A percentile compares a stretch with the other conserved stretches of the same genome.
Evolutionary conservation across 2,888 invertebrate genomes (phyloP).

Genomic region (Zaprionus bogoriensis): DNA sequence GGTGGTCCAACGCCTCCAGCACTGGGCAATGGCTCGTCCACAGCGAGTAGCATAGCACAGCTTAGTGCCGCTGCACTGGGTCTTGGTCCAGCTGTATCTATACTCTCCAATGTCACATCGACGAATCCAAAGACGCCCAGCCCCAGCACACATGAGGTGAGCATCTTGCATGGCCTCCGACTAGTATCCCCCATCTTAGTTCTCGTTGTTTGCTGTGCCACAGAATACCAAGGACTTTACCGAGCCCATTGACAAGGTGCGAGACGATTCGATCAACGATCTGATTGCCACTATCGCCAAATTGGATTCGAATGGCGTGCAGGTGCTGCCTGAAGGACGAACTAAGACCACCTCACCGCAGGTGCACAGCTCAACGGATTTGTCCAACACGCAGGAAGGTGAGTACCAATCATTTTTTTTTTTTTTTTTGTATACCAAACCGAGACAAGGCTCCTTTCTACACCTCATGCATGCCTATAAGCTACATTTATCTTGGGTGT

Average conservation of each 20-base stretch:
- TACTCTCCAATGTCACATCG: conserved; percentile 85
- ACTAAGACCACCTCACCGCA: conserved; percentile 86
- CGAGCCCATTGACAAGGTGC: conserved; percentile 90
- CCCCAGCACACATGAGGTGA: conserved; percentile 87
- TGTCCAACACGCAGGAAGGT: conserved; percentile 83
- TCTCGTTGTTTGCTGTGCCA: not conserved
- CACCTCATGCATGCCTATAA: conserved; percentile 8
- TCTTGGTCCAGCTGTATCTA: conserved; percentile 78
- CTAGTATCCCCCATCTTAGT: not conserved
- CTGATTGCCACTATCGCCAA: conserved; percentile 94
- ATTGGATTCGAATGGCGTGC: conserved; percentile 93
- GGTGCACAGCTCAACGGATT: conserved; percentile 90
- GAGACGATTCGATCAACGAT: conserved; percentile 93
- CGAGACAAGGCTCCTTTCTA: too few species aligned
- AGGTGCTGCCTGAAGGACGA: conserved; percentile 86
- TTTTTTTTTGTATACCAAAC: too few species aligned
- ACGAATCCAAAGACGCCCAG: conserved; percentile 94
- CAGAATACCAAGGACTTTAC: conserved; percentile 85
- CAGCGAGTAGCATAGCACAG: conserved; percentile 49
- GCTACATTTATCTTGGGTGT: conserved; percentile 8
- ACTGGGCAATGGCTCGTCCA: conserved; percentile 52
- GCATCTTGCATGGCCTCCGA: conserved; percentile 20
- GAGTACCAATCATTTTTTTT: too few species aligned
- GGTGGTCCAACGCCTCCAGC: conserved; percentile 48
- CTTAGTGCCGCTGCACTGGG: conserved; percentile 77